A percentile compares a stretch with the other conserved stretches of the same genome.
phyloP scores from a whole-genome alignment of 1,140 invertebrate species.

The Thaumatotibia leucotreta region DNA sequence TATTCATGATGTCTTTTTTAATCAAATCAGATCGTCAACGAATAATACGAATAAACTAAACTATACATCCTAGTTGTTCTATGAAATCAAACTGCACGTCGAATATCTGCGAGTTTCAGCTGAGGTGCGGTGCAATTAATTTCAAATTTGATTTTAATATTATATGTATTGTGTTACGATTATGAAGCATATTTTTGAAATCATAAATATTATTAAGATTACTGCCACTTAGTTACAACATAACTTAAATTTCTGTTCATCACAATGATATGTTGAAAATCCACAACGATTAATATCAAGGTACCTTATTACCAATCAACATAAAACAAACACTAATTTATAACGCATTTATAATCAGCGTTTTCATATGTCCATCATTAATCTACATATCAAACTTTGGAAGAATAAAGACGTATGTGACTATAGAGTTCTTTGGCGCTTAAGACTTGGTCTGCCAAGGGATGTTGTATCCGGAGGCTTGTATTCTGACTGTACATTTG shows the following conservation, averaged over 20 bases:
- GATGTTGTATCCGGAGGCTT: conserved; percentile 36
- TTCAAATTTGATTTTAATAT: no score
- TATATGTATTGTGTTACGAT: no score
- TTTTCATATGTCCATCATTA: conserved; percentile 47
- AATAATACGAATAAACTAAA: no score
- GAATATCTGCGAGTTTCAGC: no score
- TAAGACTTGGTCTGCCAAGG: not conserved
- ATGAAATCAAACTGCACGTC: no score
- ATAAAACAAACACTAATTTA: conserved; percentile 51
- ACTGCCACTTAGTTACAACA: not conserved
- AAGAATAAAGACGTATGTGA: not conserved
- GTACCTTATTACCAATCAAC: conserved; percentile 42
- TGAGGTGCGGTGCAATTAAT: no score
- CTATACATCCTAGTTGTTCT: no score
- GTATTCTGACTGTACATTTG: conserved; percentile 48
- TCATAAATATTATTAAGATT: conserved; percentile 20
- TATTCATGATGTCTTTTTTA: no score
- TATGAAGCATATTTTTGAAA: no score
- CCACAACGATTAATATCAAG: conserved; percentile 14
- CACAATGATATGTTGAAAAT: conserved; percentile 9
- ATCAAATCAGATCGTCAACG: no score
- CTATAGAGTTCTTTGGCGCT: not conserved
- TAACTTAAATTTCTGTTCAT: not conserved
- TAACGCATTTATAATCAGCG: conserved; percentile 55
- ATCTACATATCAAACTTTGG: conserved; percentile 41